A percentile compares a stretch with the other conserved stretches of the same genome.
These are phyloP conservation scores for Andrena bucephala DNA, from an alignment of 2,888 invertebrate genomes.

Conservation along the genomic window DNA sequence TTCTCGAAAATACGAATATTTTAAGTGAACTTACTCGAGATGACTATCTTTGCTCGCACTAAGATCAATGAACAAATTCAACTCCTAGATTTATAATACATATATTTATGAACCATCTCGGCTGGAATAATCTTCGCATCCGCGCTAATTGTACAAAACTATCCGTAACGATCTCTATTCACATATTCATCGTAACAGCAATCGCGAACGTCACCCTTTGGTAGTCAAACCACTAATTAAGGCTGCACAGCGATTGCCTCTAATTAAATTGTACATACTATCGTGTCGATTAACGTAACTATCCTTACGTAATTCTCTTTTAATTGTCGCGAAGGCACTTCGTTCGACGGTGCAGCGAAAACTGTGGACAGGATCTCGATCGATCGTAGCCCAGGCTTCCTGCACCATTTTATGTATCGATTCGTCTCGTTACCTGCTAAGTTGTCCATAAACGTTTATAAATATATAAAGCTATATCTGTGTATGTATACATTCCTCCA, in stretches of 20 bases:
- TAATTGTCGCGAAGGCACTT: slow-evolving; percentile 47
- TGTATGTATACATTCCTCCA: slow-evolving; percentile 62
- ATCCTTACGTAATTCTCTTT: slow-evolving; percentile 59
- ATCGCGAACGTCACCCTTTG: neutral
- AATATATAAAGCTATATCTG: slow-evolving; percentile 70
- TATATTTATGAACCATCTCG: slow-evolving; percentile 57
- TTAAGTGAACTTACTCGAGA: too few relatives aligned
- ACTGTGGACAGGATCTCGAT: neutral
- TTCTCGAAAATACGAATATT: too few relatives aligned
- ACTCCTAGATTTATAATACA: slow-evolving; percentile 49
- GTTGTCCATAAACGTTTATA: slow-evolving; percentile 59
- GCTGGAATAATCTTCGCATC: slow-evolving; percentile 42
- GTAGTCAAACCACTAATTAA: slow-evolving; percentile 6
- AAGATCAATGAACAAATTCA: neutral
- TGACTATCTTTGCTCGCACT: too few relatives aligned
- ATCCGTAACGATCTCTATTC: slow-evolving; percentile 64
- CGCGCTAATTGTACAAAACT: slow-evolving; percentile 59
- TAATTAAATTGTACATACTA: slow-evolving; percentile 57
- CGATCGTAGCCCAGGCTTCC: slow-evolving; percentile 5
- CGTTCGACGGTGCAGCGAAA: neutral
- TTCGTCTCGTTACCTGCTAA: slow-evolving; percentile 32
- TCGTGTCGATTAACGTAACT: slow-evolving; percentile 35
- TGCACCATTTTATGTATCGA: neutral
- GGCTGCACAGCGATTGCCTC: slow-evolving; percentile 13
- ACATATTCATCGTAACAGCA: slow-evolving; percentile 56